A percentile compares a stretch with the other conserved stretches of the same genome.
phyloP scores from a whole-genome alignment of 1,140 invertebrate genomes.

The Lepidurus packardi region DNA sequence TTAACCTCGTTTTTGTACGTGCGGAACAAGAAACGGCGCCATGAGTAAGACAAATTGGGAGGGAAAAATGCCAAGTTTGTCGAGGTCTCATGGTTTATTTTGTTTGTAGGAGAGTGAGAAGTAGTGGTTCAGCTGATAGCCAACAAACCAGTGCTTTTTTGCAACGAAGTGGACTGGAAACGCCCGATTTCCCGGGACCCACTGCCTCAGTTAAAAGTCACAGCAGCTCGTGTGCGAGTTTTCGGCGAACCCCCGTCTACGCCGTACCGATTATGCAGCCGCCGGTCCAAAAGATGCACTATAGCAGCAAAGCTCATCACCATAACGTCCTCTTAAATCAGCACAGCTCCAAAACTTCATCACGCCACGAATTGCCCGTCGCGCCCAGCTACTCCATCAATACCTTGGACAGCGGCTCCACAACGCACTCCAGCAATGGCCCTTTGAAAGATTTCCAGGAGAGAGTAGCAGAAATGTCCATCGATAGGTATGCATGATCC shows the following conservation, averaged over 20 bases:
- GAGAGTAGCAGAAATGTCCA: slow-evolving; percentile 67
- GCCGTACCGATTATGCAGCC: slow-evolving; percentile 27
- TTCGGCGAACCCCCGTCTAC: slow-evolving; percentile 26
- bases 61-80: neutral
- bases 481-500: slow-evolving; percentile 56
- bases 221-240: slow-evolving; percentile 30
- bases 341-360: slow-evolving; percentile 48
- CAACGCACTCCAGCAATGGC: slow-evolving; percentile 48
- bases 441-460: slow-evolving; percentile 60
- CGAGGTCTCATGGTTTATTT: too few species aligned
- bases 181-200: slow-evolving; percentile 19
- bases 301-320: slow-evolving; percentile 36
- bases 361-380: slow-evolving; percentile 44
- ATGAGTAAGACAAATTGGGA: neutral
- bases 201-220: slow-evolving; percentile 29
- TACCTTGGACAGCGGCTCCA: slow-evolving; percentile 53
- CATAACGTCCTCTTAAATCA: slow-evolving; percentile 39
- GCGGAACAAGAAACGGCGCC: slow-evolving; percentile 43
- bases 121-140: slow-evolving; percentile 15
- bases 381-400: slow-evolving; percentile 58
- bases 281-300: slow-evolving; percentile 16
- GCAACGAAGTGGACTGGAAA: slow-evolving; percentile 25
- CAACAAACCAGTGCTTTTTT: slow-evolving; percentile 16
- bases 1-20: slow-evolving; percentile 45
- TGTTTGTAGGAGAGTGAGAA: neutral